Evolutionary conservation across 2,797 vertebrate genomes (phyloP).

Genomic region (Picus viridis): DNA sequence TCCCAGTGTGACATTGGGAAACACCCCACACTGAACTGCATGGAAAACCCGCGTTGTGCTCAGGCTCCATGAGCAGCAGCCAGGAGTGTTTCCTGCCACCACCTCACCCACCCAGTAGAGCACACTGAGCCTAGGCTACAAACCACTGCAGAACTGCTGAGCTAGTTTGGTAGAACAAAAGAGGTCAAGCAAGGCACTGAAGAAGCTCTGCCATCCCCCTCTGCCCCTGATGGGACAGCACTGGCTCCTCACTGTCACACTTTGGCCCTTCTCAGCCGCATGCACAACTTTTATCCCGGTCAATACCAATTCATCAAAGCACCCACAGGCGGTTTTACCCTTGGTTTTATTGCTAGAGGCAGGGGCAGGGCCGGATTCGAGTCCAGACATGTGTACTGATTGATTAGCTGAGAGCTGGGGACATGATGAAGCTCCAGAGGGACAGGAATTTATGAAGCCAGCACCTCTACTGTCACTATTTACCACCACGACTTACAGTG

Average conservation of each 20-base stretch:
- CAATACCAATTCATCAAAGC: neutral
- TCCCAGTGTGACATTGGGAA: neutral
- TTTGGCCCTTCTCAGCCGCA: neutral
- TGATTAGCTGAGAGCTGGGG: neutral
- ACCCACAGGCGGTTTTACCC: neutral
- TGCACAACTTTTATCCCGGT: neutral
- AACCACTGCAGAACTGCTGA: neutral
- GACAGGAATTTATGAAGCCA: neutral
- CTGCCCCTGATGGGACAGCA: rapidly evolving
- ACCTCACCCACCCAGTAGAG: neutral
- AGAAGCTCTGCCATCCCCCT: neutral
- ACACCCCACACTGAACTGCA: too few relatives aligned
- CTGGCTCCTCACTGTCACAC: neutral
- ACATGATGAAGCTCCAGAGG: neutral
- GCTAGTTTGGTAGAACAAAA: neutral
- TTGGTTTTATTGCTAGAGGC: neutral
- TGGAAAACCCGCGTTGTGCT: rapidly evolving
- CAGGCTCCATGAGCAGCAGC: neutral
- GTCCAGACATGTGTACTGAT: neutral
- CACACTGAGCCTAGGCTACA: neutral
- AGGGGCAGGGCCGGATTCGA: neutral
- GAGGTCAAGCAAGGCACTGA: neutral
- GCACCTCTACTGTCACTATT: neutral
- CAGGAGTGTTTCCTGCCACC: neutral
- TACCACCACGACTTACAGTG: neutral